Evolutionary conservation across 2,797 vertebrate species (phyloP).

Genomic region (Euthynnus affinis): DNA sequence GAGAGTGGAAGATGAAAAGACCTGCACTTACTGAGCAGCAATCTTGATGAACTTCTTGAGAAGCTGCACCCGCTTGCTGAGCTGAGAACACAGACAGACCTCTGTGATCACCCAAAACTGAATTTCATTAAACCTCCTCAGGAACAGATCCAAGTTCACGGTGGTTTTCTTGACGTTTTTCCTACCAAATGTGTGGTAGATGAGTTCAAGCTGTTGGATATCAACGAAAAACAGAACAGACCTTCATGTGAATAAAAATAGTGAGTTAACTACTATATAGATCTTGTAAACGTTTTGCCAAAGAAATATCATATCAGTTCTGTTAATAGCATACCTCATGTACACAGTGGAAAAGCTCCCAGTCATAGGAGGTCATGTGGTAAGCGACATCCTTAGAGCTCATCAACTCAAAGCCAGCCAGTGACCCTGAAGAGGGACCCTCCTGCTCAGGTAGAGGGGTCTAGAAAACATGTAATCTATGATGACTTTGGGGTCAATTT

Average conservation of each 20-base stretch:
- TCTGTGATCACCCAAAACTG: conserved; percentile 99
- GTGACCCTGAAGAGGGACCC: conserved; percentile 90
- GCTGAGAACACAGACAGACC: conserved; percentile 94
- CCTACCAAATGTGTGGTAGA: conserved; percentile 97
- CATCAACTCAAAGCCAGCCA: conserved; percentile 95
- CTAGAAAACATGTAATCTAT: conserved; percentile 74
- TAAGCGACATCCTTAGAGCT: conserved; percentile 98
- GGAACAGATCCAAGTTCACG: conserved; percentile 97
- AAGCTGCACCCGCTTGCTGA: conserved; percentile 97
- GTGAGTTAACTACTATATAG: neutral
- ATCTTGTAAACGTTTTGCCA: neutral
- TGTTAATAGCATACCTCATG: conserved; percentile 89
- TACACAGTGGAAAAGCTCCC: conserved; percentile 98
- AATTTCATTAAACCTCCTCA: conserved; percentile 97
- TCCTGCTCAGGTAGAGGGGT: conserved; percentile 95
- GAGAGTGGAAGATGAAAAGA: neutral
- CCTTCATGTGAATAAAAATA: neutral
- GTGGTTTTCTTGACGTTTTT: conserved; percentile 96
- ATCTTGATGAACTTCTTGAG: conserved; percentile 99
- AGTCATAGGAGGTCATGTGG: conserved; percentile 97
- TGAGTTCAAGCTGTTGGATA: conserved; percentile 91
- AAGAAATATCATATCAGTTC: neutral
- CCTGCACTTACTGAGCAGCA: conserved; percentile 94
- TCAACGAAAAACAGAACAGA: conserved; percentile 14
- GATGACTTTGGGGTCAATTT: neutral